These are phyloP conservation scores for Saturnia japonica DNA, from an alignment of 2,888 invertebrate species.

Conservation along the genomic window DNA sequence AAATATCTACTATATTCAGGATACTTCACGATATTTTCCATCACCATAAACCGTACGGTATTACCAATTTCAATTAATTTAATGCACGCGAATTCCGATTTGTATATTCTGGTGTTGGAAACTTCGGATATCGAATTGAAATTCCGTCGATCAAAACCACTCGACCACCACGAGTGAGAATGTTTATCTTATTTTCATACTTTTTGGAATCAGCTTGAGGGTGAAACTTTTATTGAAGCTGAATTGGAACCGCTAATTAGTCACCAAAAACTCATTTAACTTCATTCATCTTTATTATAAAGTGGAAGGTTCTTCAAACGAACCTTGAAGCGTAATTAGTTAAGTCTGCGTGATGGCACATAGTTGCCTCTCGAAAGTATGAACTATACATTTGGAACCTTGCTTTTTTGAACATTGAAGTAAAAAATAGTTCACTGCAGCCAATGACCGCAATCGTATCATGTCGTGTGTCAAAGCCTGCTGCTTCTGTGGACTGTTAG, in stretches of 20 bases:
- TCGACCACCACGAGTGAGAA: no score
- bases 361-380: neutral
- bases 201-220: neutral
- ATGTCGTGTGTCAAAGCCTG: neutral
- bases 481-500: neutral
- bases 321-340: neutral
- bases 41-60: no score
- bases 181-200: neutral
- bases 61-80: no score
- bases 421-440: neutral
- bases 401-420: no score
- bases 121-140: no score
- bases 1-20: no score
- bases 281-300: neutral
- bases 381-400: no score
- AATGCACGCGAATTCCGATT: no score
- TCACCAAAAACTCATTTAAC: no score
- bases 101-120: no score
- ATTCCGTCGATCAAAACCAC: no score
- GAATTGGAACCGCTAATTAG: neutral
- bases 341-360: neutral
- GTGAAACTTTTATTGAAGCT: neutral
- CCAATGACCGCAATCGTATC: neutral
- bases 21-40: no score
- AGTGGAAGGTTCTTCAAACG: neutral